Conservation (phyloP, 2,888 invertebrate genomes). For the Escarpia spicata region DNA sequence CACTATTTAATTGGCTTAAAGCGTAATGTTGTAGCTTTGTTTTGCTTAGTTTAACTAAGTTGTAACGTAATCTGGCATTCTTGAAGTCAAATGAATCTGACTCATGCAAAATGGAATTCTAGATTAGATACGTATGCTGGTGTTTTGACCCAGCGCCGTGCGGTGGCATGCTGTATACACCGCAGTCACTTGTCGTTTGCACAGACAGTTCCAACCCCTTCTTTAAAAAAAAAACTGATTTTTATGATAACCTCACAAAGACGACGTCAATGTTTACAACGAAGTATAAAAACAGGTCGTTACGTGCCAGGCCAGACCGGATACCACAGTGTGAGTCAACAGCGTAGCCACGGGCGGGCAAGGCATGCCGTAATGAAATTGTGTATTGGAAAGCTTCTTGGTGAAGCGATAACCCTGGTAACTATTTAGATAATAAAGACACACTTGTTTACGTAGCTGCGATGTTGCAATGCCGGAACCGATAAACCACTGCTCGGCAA, state of each 20-base stretch:
- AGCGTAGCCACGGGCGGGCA: not conserved
- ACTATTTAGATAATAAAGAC: not conserved
- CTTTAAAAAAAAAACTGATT: not conserved
- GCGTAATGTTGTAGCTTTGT: not conserved
- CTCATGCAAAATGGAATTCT: too few species aligned
- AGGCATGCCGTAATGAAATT: not conserved
- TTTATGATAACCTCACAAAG: not conserved
- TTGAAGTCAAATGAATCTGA: too few species aligned
- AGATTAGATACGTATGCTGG: too few species aligned
- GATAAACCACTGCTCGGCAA: not conserved
- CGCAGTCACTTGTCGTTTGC: too few species aligned
- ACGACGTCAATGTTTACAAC: not conserved
- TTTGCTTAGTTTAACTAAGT: not conserved
- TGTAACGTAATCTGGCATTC: not conserved
- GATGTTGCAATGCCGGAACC: not conserved
- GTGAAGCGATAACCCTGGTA: constrained; percentile 9
- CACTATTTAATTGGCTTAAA: not conserved
- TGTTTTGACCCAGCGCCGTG: too few species aligned
- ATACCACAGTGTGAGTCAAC: not conserved
- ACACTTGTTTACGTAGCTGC: not conserved
- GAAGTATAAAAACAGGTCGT: not conserved
- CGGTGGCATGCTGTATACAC: too few species aligned
- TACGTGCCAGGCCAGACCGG: not conserved
- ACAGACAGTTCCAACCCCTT: too few species aligned
- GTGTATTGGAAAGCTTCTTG: not conserved